phyloP scores from a whole-genome alignment of 1,140 invertebrate species.

The Manduca sexta region DNA sequence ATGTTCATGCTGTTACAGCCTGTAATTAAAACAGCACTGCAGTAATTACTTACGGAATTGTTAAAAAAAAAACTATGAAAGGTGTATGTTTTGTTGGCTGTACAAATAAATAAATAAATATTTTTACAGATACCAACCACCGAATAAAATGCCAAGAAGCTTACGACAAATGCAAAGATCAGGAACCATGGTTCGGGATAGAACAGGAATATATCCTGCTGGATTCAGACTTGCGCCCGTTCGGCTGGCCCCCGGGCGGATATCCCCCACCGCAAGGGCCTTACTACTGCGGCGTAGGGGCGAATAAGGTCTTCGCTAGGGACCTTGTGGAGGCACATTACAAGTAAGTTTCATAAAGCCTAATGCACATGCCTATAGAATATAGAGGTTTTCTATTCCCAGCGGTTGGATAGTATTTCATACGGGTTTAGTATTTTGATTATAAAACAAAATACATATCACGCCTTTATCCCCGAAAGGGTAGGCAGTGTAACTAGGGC shows the following conservation, averaged over 20 bases:
- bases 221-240: conserved; percentile 84
- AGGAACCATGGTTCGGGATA: conserved; percentile 96
- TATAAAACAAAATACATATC: too few relatives aligned
- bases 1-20: too few relatives aligned
- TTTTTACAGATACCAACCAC: conserved; percentile 75
- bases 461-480: too few relatives aligned
- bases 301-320: conserved; percentile 90
- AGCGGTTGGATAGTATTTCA: too few relatives aligned
- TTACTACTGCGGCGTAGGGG: conserved; percentile 91
- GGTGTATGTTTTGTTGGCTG: too few relatives aligned
- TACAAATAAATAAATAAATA: neutral
- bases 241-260: conserved; percentile 91
- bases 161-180: conserved; percentile 81
- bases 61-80: too few relatives aligned
- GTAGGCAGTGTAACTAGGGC: too few relatives aligned
- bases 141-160: conserved; percentile 84
- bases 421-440: too few relatives aligned
- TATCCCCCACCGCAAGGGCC: conserved; percentile 79
- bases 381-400: too few relatives aligned
- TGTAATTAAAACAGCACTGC: too few relatives aligned
- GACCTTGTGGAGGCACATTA: conserved; percentile 85
- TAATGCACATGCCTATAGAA: too few relatives aligned
- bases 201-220: conserved; percentile 89
- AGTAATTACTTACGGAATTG: too few relatives aligned
- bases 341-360: conserved; percentile 64